Evolutionary conservation across 2,113 vertebrate species (phyloP).

Genomic region (Cyprinodon tularosa): DNA sequence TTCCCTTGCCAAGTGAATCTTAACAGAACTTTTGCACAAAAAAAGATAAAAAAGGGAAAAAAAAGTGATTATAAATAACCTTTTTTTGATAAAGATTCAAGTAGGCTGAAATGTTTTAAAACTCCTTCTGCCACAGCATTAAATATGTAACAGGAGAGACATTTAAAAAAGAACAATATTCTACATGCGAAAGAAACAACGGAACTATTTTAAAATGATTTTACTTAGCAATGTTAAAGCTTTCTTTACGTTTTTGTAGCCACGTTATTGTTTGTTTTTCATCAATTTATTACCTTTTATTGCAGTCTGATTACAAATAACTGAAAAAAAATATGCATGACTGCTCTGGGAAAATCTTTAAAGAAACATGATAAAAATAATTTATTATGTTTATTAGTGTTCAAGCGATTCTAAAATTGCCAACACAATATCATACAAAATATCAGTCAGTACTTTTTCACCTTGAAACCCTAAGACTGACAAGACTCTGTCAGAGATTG

Average conservation of each 20-base stretch:
- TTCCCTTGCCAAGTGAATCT: constrained; percentile 41
- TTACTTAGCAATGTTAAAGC: too few relatives aligned
- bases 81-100: background rate
- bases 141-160: too few relatives aligned
- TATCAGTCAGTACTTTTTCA: too few relatives aligned
- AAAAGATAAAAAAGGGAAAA: background rate
- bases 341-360: background rate
- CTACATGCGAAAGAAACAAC: too few relatives aligned
- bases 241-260: background rate
- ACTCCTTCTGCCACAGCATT: background rate
- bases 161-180: too few relatives aligned
- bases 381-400: too few relatives aligned
- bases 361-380: background rate
- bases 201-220: too few relatives aligned
- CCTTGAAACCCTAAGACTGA: too few relatives aligned
- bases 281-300: background rate
- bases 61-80: background rate
- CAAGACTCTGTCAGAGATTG: too few relatives aligned
- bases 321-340: background rate
- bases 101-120: background rate
- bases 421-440: too few relatives aligned
- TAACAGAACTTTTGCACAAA: constrained; percentile 3
- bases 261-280: background rate
- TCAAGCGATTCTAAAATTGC: too few relatives aligned
- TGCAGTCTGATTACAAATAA: too few relatives aligned